Percentiles rank a stretch among this genome's conserved stretches.
Conservation (phyloP, 2,888 invertebrate genomes). For the Hirudinaria manillensis region DNA sequence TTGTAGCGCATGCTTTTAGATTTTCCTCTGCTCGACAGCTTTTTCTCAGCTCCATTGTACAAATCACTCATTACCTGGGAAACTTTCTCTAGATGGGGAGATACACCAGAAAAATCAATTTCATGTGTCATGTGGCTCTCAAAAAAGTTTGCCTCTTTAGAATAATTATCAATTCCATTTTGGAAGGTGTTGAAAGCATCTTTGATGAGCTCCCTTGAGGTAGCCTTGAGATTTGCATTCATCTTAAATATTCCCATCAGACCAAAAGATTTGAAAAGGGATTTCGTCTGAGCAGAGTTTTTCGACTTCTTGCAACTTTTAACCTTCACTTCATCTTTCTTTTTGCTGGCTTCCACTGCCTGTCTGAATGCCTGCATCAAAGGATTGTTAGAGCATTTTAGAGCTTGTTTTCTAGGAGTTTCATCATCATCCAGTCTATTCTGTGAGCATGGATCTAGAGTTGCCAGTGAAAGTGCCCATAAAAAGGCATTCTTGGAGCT, state of each 20-base stretch:
- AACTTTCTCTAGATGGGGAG: conserved; percentile 1
- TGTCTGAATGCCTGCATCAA: conserved; percentile 33
- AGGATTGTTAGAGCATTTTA: conserved; percentile 22
- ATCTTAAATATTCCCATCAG: conserved; percentile 12
- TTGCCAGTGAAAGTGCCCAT: conserved; percentile 24
- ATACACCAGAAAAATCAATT: conserved; percentile 12
- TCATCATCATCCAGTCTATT: conserved; percentile 5
- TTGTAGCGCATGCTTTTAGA: neutral
- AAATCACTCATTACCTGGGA: conserved; percentile 12
- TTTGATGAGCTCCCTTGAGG: conserved; percentile 12
- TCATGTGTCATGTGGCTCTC: neutral
- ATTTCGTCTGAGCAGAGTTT: conserved; percentile 9
- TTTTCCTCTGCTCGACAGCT: conserved; percentile 3
- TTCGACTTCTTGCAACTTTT: neutral
- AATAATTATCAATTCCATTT: conserved; percentile 1
- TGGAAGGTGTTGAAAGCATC: conserved; percentile 15
- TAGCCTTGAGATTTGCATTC: conserved; percentile 18
- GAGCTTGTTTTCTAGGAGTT: neutral
- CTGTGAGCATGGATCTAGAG: neutral
- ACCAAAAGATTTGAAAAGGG: conserved; percentile 14
- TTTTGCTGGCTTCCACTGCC: conserved; percentile 32
- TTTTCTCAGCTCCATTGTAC: conserved; percentile 19
- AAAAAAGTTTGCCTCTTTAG: conserved; percentile 16
- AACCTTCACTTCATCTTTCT: conserved; percentile 4
- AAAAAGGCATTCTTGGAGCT: conserved; percentile 24